Evolutionary conservation across 1,140 invertebrate genomes (phyloP), one percentile per base, ranked within the genome.

Genomic region (Leucophenga varia): DNA sequence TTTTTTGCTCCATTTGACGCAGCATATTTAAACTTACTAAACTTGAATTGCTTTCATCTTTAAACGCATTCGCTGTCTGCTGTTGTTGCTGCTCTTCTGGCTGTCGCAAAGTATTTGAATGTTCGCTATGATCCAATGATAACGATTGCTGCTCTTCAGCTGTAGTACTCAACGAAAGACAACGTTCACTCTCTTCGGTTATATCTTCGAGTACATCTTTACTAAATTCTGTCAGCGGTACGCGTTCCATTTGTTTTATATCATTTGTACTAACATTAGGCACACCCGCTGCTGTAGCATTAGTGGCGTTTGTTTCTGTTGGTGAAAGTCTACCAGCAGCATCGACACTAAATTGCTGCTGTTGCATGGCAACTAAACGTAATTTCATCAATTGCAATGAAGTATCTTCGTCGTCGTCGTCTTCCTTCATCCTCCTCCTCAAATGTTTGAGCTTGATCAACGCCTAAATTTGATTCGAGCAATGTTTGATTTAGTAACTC

Each of bases 201-300:
- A 75, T 75, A 36, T 75, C 72, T 38, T 75, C 72, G 0, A 75
- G 53, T 5, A 63, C 57, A 41, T 75, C 72, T 25, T 74, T 74
- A 14, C 57, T 56, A 16, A 65, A 74, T 17, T 74, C 69, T 1
- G 47, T 48, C 4, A 64, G 28, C 0, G 72, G 56, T 0, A 75
- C 51, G 6, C 65, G 53, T 45, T 74, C 72, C 72, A 75, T 72
- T 54, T 55, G 61, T 18, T 75, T 75, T 0, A 60, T 20, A 16
- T 63, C 58, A 25, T 43, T 37, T 3, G 18, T 37, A 17, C 35
- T 37, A 8, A n/a, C 17, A 47, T 19, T 9, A n/a, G n/a, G n/a
- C 16, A n/a, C 22, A 14, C 13, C 2, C 42, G 12, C 10, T 35
- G 8, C 28, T 34, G 9, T 25, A 41, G n/a, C 0, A 45, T 50